A percentile compares a stretch with the other conserved stretches of the same genome.
phyloP scores from a whole-genome alignment of 2,888 invertebrate genomes.

The Suillia variegata region DNA sequence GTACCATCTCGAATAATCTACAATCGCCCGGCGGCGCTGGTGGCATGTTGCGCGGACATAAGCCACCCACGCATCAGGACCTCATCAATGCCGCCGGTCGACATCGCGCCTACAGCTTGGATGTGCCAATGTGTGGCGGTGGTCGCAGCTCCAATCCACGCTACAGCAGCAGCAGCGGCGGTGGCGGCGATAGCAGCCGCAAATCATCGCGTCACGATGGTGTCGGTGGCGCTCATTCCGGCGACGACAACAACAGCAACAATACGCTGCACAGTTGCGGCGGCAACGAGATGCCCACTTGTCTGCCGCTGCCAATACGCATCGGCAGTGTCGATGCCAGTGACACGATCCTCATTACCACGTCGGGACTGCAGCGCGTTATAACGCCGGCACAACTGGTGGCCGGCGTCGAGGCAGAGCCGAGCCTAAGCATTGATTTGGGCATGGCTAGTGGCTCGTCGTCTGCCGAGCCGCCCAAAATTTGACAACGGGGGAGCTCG shows the following conservation, averaged over 20 bases:
- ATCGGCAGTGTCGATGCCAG: slow-evolving; percentile 49
- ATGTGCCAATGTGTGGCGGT: slow-evolving; percentile 59
- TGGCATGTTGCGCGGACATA: slow-evolving; percentile 39
- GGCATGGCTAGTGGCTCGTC: slow-evolving; percentile 50
- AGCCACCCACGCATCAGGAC: slow-evolving; percentile 38
- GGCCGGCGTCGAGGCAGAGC: slow-evolving; percentile 38
- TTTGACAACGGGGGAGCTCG: slow-evolving; percentile 61
- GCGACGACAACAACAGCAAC: slow-evolving; percentile 57
- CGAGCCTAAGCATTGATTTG: slow-evolving; percentile 51
- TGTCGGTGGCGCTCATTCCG: slow-evolving; percentile 44
- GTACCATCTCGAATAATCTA: slow-evolving; percentile 57
- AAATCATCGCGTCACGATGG: slow-evolving; percentile 57
- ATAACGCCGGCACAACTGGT: slow-evolving; percentile 37
- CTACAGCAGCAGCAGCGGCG: slow-evolving; percentile 54
- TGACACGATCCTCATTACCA: slow-evolving; percentile 39
- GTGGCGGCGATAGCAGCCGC: slow-evolving; percentile 56
- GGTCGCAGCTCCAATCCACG: slow-evolving; percentile 47
- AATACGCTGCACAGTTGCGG: slow-evolving; percentile 58
- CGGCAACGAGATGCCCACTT: slow-evolving; percentile 40
- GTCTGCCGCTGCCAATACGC: slow-evolving; percentile 47
- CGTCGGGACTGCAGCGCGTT: slow-evolving; percentile 36
- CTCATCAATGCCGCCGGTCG: slow-evolving; percentile 41
- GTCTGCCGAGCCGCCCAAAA: slow-evolving; percentile 53
- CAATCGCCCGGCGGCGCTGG: slow-evolving; percentile 47
- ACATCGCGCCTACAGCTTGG: slow-evolving; percentile 60